A percentile compares a stretch with the other conserved stretches of the same genome.
phyloP scores from a whole-genome alignment of 1,140 invertebrate genomes.

The Neomicropteryx cornuta region DNA sequence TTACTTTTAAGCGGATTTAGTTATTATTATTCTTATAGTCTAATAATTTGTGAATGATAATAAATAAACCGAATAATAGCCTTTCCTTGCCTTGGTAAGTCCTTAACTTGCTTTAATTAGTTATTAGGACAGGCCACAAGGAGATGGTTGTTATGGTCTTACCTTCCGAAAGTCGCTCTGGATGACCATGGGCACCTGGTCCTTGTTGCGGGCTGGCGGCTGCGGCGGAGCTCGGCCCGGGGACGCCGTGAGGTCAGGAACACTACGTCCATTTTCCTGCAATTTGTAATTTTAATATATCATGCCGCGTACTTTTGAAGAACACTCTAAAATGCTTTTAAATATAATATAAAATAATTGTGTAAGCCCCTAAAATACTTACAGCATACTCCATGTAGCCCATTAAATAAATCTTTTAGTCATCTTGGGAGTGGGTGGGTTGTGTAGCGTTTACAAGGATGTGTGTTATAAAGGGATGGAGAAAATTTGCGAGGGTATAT shows the following conservation, averaged over 20 bases:
- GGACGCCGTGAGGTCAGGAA: constrained; percentile 80
- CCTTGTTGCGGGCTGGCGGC: constrained; percentile 49
- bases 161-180: constrained; percentile 91
- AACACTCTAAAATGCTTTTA: background rate
- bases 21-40: too few species aligned
- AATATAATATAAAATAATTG: constrained; percentile 4
- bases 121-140: background rate
- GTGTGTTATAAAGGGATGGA: too few species aligned
- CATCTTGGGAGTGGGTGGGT: background rate
- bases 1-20: too few species aligned
- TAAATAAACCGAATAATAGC: too few species aligned
- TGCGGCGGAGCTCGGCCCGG: constrained; percentile 69
- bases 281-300: constrained; percentile 17
- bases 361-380: background rate
- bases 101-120: too few species aligned
- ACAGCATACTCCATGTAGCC: background rate
- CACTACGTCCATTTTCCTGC: constrained; percentile 76
- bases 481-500: too few species aligned
- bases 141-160: constrained; percentile 12
- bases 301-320: background rate
- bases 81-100: too few species aligned
- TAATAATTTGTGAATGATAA: too few species aligned
- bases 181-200: constrained; percentile 78
- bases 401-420: background rate
- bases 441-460: too few species aligned